Base-by-base conservation (phyloP, 2,888 invertebrate species). In the Phyllotreta cruciferae region DNA sequence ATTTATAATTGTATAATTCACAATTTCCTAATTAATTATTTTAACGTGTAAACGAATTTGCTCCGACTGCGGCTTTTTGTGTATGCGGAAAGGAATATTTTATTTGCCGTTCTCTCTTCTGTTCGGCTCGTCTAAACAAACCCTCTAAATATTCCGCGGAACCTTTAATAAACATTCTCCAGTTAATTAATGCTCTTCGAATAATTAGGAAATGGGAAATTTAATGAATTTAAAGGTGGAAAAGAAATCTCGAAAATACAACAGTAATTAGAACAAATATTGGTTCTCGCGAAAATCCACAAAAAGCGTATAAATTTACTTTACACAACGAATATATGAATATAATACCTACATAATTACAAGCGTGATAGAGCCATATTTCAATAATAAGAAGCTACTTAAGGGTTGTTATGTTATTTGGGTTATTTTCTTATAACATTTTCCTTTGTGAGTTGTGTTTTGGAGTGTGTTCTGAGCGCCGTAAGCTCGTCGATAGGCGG, bases 401-500 rank as follows among this genome's bases (percentile, higher is more conserved):
- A 24, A 24, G 24, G 24, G 24, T 24, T 24, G 24, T 24, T 24
- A 24, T 24, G 24, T 24, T 24, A 24, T 24, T 24, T 24, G 24
- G 4, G 24, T 24, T 24, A 24, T 24, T 24, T 24, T 24, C 24
- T 24, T 24, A 24, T 24, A 24, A 24, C 4, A 24, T 24, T 24
- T 24, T 24, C 24, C 24, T 24, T 24, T 24, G 24, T 24, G 24
- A 24, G 24, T 24, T 4, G 24, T 24, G 24, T 24, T 24, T 24
- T 24, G 24, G n/a, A 3, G 24, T 24, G 24, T 24, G 24, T 24
- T 4, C 47, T 9, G 47, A 34, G 47, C 6, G 44, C 35, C 35
- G 35, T 57, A 49, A 38, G 41, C 35, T 11, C 47, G 58, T 64
- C 57, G 38, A 58, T 53, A 67, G 13, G 47, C 63, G 60, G 60